Conservation (phyloP, 2,113 vertebrate genomes). For the Erythrolamprus reginae region DNA sequence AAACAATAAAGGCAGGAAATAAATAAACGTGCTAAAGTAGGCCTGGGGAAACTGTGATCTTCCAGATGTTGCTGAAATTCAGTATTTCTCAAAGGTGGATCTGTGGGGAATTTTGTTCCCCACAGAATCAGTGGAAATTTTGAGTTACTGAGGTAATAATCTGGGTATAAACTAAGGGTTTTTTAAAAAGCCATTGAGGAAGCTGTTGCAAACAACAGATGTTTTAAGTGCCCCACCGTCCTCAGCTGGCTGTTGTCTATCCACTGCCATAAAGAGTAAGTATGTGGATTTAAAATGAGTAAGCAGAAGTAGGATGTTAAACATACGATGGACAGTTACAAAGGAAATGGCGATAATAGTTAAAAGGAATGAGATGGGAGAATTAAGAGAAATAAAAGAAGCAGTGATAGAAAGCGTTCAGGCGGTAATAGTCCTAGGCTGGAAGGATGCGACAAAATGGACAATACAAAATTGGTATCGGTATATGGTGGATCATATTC, state of each 20-base stretch:
- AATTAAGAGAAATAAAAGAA: no score
- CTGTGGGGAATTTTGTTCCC: neutral
- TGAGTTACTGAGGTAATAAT: neutral
- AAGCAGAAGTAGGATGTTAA: no score
- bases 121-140: neutral
- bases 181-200: neutral
- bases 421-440: no score
- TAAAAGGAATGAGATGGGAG: no score
- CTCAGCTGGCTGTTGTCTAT: neutral
- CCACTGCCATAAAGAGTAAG: neutral
- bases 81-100: neutral
- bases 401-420: no score
- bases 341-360: no score
- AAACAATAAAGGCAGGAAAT: no score
- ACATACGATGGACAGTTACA: no score
- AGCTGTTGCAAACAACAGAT: neutral
- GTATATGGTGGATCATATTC: no score
- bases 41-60: neutral
- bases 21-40: neutral
- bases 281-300: neutral
- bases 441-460: no score
- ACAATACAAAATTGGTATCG: no score
- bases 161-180: neutral
- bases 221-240: neutral
- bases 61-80: neutral